A percentile compares a stretch with the other conserved stretches of the same genome.
These are phyloP conservation scores for Ochlodes sylvanus DNA, from an alignment of 2,888 invertebrate genomes.

Conservation along the genomic window DNA sequence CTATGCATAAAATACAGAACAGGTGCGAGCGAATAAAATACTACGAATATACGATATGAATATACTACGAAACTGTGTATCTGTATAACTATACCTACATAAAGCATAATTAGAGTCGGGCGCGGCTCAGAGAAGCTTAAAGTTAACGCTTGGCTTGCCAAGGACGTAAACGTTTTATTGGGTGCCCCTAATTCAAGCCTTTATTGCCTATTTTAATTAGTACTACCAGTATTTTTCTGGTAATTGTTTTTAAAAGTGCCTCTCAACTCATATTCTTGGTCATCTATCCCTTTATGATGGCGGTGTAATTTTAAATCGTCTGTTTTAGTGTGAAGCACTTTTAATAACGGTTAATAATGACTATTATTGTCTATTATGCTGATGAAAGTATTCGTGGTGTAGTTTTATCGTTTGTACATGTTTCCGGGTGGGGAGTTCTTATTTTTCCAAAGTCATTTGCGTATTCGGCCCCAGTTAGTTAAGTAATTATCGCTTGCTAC, in stretches of 20 bases:
- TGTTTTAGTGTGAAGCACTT: neutral
- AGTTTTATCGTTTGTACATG: too few species aligned
- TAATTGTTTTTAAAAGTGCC: constrained; percentile 18
- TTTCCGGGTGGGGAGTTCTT: too few species aligned
- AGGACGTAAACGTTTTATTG: constrained; percentile 35
- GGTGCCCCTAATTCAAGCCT: constrained; percentile 20
- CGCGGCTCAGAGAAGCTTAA: constrained; percentile 14
- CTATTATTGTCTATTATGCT: neutral
- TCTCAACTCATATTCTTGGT: neutral
- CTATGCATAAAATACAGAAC: constrained; percentile 6
- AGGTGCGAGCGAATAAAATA: constrained; percentile 10
- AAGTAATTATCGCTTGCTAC: too few species aligned
- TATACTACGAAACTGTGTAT: constrained; percentile 6
- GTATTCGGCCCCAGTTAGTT: too few species aligned
- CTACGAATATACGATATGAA: constrained; percentile 10
- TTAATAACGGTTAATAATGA: neutral
- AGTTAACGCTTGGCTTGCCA: constrained; percentile 32
- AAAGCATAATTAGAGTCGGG: constrained; percentile 19
- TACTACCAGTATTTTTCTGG: constrained; percentile 9
- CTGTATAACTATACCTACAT: constrained; percentile 1
- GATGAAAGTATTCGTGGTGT: too few species aligned
- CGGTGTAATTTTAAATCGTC: neutral
- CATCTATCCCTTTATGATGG: neutral
- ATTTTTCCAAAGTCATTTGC: too few species aligned
- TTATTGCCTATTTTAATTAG: constrained; percentile 15